Conservation (phyloP, 2,888 invertebrate species). For the Drosophila limbata region DNA sequence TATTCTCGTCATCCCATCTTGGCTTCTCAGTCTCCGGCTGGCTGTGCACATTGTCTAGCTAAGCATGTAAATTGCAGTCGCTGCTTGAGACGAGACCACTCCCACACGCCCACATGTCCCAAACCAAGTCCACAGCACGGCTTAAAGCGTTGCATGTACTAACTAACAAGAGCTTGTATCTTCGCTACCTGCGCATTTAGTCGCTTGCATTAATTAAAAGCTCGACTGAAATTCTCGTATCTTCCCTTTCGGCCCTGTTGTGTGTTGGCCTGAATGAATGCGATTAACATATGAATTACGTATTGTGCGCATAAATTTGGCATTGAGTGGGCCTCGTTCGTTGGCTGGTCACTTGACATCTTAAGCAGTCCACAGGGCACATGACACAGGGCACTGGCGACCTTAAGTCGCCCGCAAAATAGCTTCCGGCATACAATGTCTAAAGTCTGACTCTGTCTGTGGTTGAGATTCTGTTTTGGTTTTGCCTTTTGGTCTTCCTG, state of each 20-base stretch:
- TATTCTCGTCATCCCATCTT: background rate
- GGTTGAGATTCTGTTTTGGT: constrained; percentile 34
- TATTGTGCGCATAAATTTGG: constrained; percentile 79
- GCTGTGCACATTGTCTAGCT: constrained; percentile 60
- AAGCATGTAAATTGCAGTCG: constrained; percentile 72
- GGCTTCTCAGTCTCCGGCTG: constrained; percentile 25
- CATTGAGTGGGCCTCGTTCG: constrained; percentile 55
- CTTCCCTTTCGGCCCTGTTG: constrained; percentile 5
- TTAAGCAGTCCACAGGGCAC: constrained; percentile 55
- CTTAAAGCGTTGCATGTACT: constrained; percentile 5
- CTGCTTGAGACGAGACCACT: constrained; percentile 58
- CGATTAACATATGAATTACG: constrained; percentile 79
- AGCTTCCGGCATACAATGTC: constrained; percentile 63
- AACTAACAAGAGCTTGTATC: background rate
- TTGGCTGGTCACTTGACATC: constrained; percentile 72
- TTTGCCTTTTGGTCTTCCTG: constrained; percentile 38
- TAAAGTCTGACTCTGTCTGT: constrained; percentile 13
- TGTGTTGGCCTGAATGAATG: constrained; percentile 40
- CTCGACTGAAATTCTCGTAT: constrained; percentile 27
- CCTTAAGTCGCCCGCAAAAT: constrained; percentile 67
- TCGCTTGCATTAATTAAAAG: constrained; percentile 73
- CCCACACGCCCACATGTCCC: constrained; percentile 11
- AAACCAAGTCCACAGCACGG: background rate
- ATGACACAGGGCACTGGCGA: constrained; percentile 49
- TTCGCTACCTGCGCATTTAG: constrained; percentile 62